Evolutionary conservation across 2,888 invertebrate genomes (phyloP), one percentile per base, ranked within the genome.

Genomic region (Metellina segmentata): DNA sequence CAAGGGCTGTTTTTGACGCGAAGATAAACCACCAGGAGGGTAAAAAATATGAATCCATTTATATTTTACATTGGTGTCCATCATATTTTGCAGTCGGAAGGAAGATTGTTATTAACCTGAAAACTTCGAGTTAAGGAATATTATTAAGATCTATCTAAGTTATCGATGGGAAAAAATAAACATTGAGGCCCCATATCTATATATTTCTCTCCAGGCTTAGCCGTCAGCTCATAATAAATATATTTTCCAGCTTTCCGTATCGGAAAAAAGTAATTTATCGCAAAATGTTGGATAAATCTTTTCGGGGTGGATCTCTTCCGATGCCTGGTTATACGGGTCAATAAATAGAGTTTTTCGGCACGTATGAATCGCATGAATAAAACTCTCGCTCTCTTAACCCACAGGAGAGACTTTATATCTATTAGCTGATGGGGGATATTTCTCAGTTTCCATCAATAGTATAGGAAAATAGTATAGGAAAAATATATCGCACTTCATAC

Each of bases 231-330:
- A 61, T 61, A 61, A 11, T 61, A 61, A 61, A 61, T 61, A 61
- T 61, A 61, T 61, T 61, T 61, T 61, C 61, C 61, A 61, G 61
- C 11, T 61, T 16, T 61, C 61, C 61, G 61, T 61, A 61, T 61
- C 61, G 61, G 61, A 61, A 61, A n/a, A 61, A 61, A 61, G 61
- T 16, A 61, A 61, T 61, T 61, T 61, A 61, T 61, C 61, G 61
- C 61, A 61, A 61, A 61, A 61, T 61, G 61, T 61, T 61, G 61
- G 61, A 61, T 61, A 61, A 61, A 61, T 61, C 61, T 61, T 61
- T 61, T 11, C 61, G 5, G 61, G 61, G 4, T 61, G 61, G 16
- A 61, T 61, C 61, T 61, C 61, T 16, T 11, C 16, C 11, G 61
- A 16, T 16, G 61, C 61, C 61, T 61, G 61, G 61, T 61, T 61